Percentiles rank a stretch among this genome's conserved stretches.
Conservation (phyloP, 2,797 vertebrate genomes). For the Menidia menidia region DNA sequence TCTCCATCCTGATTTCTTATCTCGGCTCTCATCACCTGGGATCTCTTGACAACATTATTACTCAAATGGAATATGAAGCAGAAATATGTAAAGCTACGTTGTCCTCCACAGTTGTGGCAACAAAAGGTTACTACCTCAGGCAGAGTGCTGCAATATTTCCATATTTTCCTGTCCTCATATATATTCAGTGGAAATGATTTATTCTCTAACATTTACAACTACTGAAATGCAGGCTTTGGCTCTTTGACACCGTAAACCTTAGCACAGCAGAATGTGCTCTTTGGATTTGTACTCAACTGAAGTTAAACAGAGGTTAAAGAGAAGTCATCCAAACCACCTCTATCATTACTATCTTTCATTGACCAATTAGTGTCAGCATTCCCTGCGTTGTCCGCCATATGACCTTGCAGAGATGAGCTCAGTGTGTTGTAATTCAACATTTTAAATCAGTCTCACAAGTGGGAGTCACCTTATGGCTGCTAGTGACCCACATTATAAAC, state of each 20-base stretch:
- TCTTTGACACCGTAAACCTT: slow-evolving; percentile 34
- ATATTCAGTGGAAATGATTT: slow-evolving; percentile 76
- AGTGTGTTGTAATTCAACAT: slow-evolving; percentile 72
- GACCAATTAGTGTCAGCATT: slow-evolving; percentile 71
- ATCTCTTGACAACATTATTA: slow-evolving; percentile 63
- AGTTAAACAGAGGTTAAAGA: slow-evolving; percentile 73
- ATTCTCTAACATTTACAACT: slow-evolving; percentile 61
- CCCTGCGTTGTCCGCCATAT: slow-evolving; percentile 53
- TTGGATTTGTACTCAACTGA: slow-evolving; percentile 49
- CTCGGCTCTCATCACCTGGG: slow-evolving; percentile 54
- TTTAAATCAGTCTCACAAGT: slow-evolving; percentile 60
- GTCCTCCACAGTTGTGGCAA: slow-evolving; percentile 74
- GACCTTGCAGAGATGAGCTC: slow-evolving; percentile 72
- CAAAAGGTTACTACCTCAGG: slow-evolving; percentile 81
- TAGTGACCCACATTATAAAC: slow-evolving; percentile 68
- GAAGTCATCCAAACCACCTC: slow-evolving; percentile 65
- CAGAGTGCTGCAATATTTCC: slow-evolving; percentile 72
- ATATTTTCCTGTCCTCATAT: slow-evolving; percentile 72
- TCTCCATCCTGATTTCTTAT: slow-evolving; percentile 41
- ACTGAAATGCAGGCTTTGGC: slow-evolving; percentile 53
- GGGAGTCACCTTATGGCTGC: slow-evolving; percentile 50
- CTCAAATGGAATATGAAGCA: slow-evolving; percentile 60
- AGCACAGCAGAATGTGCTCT: slow-evolving; percentile 29
- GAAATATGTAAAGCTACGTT: slow-evolving; percentile 70
- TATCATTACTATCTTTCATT: slow-evolving; percentile 71